phyloP scores from a whole-genome alignment of 2,888 invertebrate genomes.

The Horisme vitalbata region DNA sequence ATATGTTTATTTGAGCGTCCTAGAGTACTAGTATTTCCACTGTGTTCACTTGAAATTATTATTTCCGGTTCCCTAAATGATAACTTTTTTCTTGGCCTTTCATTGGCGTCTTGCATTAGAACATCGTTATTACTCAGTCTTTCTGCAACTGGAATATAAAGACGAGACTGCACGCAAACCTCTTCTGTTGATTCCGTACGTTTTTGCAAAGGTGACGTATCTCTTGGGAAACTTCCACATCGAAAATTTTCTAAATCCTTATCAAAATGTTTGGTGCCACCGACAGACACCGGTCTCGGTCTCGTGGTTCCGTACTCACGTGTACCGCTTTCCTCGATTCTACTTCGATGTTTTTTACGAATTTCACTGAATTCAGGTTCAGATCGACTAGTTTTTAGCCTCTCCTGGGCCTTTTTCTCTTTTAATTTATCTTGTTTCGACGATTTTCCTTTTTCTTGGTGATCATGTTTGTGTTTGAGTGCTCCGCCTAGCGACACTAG shows the following conservation, averaged over 20 bases:
- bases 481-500: slow-evolving; percentile 73
- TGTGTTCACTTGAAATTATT: slow-evolving; percentile 51
- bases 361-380: slow-evolving; percentile 70
- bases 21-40: slow-evolving; percentile 56
- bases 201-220: slow-evolving; percentile 49
- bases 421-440: slow-evolving; percentile 71
- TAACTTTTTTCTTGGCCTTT: slow-evolving; percentile 91
- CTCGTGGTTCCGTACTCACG: slow-evolving; percentile 47
- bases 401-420: slow-evolving; percentile 68
- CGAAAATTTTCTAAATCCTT: slow-evolving; percentile 53
- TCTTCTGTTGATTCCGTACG: slow-evolving; percentile 66
- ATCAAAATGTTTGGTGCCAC: slow-evolving; percentile 63
- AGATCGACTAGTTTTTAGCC: slow-evolving; percentile 62
- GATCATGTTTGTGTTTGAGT: slow-evolving; percentile 69
- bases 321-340: slow-evolving; percentile 49
- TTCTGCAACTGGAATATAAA: slow-evolving; percentile 67
- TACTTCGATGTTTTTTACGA: slow-evolving; percentile 64
- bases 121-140: slow-evolving; percentile 62
- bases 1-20: slow-evolving; percentile 71
- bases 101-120: slow-evolving; percentile 60
- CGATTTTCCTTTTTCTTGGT: slow-evolving; percentile 47
- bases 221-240: slow-evolving; percentile 50
- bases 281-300: slow-evolving; percentile 69
- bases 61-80: slow-evolving; percentile 94
- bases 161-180: slow-evolving; percentile 67